Base-by-base conservation (phyloP, 1,140 invertebrate genomes). In the Drosophila novamexicana region DNA sequence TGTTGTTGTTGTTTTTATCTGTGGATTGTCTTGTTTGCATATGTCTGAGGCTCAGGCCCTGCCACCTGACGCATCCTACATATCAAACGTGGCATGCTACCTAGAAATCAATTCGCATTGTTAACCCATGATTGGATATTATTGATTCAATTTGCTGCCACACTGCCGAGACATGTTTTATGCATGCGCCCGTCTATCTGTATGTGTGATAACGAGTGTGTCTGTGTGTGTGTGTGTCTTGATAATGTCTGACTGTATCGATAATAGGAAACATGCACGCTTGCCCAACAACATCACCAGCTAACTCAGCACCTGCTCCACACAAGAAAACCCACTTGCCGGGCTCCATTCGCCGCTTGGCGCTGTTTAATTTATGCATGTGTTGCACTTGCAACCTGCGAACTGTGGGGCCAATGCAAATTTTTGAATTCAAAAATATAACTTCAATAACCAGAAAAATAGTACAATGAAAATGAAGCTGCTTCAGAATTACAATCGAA, bases 111-210 rank as follows among this genome's bases (percentile, higher is more conserved):
- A 90, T 90, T 90, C 88, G 79, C 82, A 90, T 90, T 90, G 86
- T 90, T 90, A 91, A 90, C 82, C 82, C 86, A 83, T 90, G 82
- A 90, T 90, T 90, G 86, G 86, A 90, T 90, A 90, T 90, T 90
- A 90, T 90, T 90, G 86, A 90, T 90, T 90, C 86, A 90, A 90
- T 90, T 90, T 90, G 79, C 86, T 81, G 83, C 80, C 83, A 89
- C 77, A 75, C 68, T 75, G 79, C 73, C 79, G 75, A 86, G 73
- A 77, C 86, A 88, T 88, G 83, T 88, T 89, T 89, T 88, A 88
- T 88, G 84, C 84, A 88, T 88, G 70, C 67, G 52, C 66, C 62
- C 66, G 62, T 57, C 8, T 40, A 7, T 14, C 45, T 39, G 22
- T 29, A 29, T 29, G 22, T 29, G 22, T 29, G 22, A 29, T 29